A percentile compares a stretch with the other conserved stretches of the same genome.
These are phyloP conservation scores for Ryuthela nishihirai DNA, from an alignment of 2,888 invertebrate species.

Conservation along the genomic window DNA sequence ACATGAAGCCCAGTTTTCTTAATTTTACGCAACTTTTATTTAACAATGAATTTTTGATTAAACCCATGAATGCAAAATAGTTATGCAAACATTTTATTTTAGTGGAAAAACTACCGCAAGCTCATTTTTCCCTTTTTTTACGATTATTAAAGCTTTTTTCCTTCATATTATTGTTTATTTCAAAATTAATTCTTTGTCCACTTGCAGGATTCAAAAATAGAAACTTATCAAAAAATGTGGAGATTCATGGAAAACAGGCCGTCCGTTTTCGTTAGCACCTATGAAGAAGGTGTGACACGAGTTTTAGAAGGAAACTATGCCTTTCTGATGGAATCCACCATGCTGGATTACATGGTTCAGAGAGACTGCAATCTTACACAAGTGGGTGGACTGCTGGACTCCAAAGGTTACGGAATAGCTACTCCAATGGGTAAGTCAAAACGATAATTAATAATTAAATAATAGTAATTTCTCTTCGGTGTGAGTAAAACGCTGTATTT, in stretches of 20 bases:
- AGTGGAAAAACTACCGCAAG: background rate
- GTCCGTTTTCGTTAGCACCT: conserved; percentile 79
- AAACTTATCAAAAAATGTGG: conserved; percentile 75
- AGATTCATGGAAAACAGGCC: conserved; percentile 65
- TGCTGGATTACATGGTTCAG: conserved; percentile 93
- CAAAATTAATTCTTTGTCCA: background rate
- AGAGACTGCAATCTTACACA: conserved; percentile 96
- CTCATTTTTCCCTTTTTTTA: conserved; percentile 19
- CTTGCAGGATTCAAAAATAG: conserved; percentile 68
- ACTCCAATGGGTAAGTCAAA: conserved; percentile 72
- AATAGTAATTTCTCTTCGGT: background rate
- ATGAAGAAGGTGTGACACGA: conserved; percentile 83
- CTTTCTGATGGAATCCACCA: conserved; percentile 96
- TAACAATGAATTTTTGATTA: no score
- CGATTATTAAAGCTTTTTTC: no score
- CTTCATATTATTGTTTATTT: no score
- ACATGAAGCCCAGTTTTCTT: no score
- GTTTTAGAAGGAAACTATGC: conserved; percentile 90
- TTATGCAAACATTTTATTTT: conserved; percentile 1
- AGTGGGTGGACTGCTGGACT: conserved; percentile 83
- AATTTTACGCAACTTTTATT: no score
- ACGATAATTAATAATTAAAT: background rate
- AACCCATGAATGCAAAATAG: no score
- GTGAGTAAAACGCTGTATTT: background rate
- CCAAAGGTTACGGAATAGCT: conserved; percentile 94